phyloP scores from a whole-genome alignment of 2,888 invertebrate species.

The Parnassius glacialis region DNA sequence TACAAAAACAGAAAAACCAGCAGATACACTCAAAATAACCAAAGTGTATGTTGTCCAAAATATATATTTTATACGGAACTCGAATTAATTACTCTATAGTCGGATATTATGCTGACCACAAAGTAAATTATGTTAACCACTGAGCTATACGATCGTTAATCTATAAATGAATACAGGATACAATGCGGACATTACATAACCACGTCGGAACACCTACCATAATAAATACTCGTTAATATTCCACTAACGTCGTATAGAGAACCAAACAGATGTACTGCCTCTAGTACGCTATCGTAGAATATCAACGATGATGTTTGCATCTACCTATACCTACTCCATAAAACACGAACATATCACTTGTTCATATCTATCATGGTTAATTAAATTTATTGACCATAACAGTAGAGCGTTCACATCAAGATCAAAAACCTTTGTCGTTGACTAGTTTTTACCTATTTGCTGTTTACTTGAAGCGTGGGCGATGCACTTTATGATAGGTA shows the following conservation, averaged over 20 bases:
- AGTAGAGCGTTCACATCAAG: slow-evolving; percentile 46
- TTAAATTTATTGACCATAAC: slow-evolving; percentile 30
- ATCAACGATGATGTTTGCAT: slow-evolving; percentile 17
- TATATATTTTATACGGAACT: too few species aligned
- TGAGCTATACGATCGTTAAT: too few species aligned
- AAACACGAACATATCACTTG: not conserved
- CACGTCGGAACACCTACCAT: slow-evolving; percentile 15
- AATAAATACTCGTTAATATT: slow-evolving; percentile 24
- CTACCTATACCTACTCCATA: slow-evolving; percentile 3
- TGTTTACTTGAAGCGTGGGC: slow-evolving; percentile 55
- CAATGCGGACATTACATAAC: slow-evolving; percentile 10
- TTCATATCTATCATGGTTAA: slow-evolving; percentile 3
- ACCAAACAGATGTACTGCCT: slow-evolving; percentile 15
- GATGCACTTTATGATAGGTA: slow-evolving; percentile 45
- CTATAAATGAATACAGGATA: slow-evolving; percentile 1
- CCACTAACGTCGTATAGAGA: slow-evolving; percentile 6
- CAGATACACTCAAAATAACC: too few species aligned
- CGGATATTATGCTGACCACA: too few species aligned
- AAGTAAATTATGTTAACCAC: too few species aligned
- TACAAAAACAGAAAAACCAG: too few species aligned
- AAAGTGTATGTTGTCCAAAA: too few species aligned
- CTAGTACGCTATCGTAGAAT: slow-evolving; percentile 19
- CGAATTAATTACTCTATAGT: too few species aligned
- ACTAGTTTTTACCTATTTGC: slow-evolving; percentile 43
- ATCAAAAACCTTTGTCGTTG: slow-evolving; percentile 51